These are phyloP conservation scores for Scrobipalpa costella DNA, from an alignment of 2,888 invertebrate genomes.

Conservation along the genomic window DNA sequence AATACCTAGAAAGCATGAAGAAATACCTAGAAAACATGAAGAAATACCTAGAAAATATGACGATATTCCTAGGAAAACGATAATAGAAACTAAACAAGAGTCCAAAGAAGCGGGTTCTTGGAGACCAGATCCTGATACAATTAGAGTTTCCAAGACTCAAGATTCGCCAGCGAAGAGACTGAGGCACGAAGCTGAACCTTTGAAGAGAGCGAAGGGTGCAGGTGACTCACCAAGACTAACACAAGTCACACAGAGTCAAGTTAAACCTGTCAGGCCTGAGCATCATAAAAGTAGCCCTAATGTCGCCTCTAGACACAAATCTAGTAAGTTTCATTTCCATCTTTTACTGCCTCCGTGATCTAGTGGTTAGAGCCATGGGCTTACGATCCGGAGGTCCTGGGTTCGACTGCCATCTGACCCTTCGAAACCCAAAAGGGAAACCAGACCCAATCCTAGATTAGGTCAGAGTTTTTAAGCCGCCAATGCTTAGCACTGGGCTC, in stretches of 20 bases:
- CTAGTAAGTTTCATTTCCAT: slow-evolving; percentile 46
- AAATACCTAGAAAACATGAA: slow-evolving; percentile 25
- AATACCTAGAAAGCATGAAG: slow-evolving; percentile 27
- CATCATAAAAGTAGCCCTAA: slow-evolving; percentile 84
- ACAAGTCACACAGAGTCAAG: slow-evolving; percentile 54
- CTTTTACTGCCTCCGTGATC: too few relatives aligned
- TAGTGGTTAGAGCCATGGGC: too few relatives aligned
- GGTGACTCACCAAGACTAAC: slow-evolving; percentile 69
- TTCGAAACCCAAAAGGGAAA: too few relatives aligned
- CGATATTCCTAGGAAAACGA: slow-evolving; percentile 51
- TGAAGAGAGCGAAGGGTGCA: slow-evolving; percentile 69
- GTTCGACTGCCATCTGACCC: too few relatives aligned
- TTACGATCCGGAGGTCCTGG: too few relatives aligned
- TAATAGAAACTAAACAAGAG: slow-evolving; percentile 44
- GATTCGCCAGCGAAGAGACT: slow-evolving; percentile 73
- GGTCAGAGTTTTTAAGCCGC: too few relatives aligned
- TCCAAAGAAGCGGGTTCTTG: slow-evolving; percentile 51
- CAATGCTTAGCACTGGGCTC: too few relatives aligned
- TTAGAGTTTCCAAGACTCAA: slow-evolving; percentile 62
- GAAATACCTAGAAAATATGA: slow-evolving; percentile 59
- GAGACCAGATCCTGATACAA: slow-evolving; percentile 73
- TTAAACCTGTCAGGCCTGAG: slow-evolving; percentile 54
- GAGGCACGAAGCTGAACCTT: slow-evolving; percentile 72
- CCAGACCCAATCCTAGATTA: too few relatives aligned
- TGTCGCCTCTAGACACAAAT: slow-evolving; percentile 78